These are phyloP conservation scores for Sinonovacula constricta DNA, from an alignment of 1,140 invertebrate species.

Conservation along the genomic window DNA sequence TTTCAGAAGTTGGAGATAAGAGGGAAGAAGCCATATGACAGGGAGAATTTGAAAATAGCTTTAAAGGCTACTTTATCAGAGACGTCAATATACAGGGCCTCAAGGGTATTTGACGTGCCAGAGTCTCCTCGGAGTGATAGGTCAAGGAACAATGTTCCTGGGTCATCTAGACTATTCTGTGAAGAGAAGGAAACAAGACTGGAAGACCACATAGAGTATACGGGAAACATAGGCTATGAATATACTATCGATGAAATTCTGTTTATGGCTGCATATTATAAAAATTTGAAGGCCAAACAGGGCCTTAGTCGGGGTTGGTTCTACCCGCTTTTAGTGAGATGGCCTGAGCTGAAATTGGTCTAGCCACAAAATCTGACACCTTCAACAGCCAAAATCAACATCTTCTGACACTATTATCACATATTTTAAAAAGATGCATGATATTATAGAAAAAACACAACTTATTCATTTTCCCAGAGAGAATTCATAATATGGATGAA, in stretches of 20 bases:
- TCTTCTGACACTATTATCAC: not conserved
- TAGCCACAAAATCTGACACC: not conserved
- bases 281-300: not conserved
- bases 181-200: not conserved
- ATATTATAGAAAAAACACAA: not conserved
- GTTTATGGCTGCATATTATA: no score
- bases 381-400: constrained; percentile 8
- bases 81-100: constrained; percentile 4
- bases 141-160: not conserved
- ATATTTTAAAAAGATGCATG: not conserved
- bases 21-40: constrained; percentile 19
- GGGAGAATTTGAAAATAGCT: constrained; percentile 7
- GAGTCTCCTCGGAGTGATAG: constrained; percentile 27
- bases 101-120: not conserved
- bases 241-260: no score
- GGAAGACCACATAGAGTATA: constrained; percentile 8
- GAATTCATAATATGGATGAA: constrained; percentile 26
- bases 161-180: not conserved
- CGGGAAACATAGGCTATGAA: constrained; percentile 10
- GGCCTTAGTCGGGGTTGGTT: no score
- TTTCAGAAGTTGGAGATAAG: not conserved
- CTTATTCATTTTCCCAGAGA: not conserved
- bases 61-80: constrained; percentile 6
- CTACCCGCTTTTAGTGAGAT: constrained; percentile 31
- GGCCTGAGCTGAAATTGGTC: not conserved